Evolutionary conservation across 2,797 vertebrate genomes (phyloP), one percentile per base, ranked within the genome.

Genomic region (Myotis myotis): DNA sequence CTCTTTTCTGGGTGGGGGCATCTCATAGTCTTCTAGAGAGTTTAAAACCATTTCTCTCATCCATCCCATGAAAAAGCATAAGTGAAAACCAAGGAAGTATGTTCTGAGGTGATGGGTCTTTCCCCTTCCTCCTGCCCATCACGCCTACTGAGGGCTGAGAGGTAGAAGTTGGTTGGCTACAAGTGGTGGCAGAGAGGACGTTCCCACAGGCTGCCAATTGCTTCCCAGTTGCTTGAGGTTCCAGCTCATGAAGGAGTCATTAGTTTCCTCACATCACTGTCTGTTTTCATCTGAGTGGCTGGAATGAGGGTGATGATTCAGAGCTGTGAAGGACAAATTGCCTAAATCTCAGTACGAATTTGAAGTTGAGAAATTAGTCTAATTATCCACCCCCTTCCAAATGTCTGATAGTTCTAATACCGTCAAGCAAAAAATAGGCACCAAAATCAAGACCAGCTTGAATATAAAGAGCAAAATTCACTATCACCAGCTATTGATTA

Each of bases 311-410:
- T 80, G 7, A 76, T 33, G n/a, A 71, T 53, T 68, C 8, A 78
- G 51, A 80, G 60, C 25, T 33, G 15, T n/a, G 62, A 87, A 66
- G 68, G 51, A 38, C 60, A 84, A 38, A 4, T 74, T 85, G 30
- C 78, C 72, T 82, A 49, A 93, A 93, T 75, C 25, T 53, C 89
- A 2, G 8, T 60, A 70, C 15, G 62, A 75, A 89, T 81, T 70
- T 75, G 72, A 95, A 33, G 44, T 33, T 92, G 79, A 91, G 86
- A 81, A 94, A 74, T 75, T 44, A 81, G 19, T 51, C 51, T 91
- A 71, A 38, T 12, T 84, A 75, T 36, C 11, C 5, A 2, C 4
- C 10, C 41, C 60, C n/a, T 19, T 1, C 8, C 17, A 30, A 49
- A 33, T 57, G 64, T 89, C 49, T 90, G 36, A 87, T 1, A 79